Conservation (phyloP, 2,113 vertebrate genomes). For the Zingel zingel region DNA sequence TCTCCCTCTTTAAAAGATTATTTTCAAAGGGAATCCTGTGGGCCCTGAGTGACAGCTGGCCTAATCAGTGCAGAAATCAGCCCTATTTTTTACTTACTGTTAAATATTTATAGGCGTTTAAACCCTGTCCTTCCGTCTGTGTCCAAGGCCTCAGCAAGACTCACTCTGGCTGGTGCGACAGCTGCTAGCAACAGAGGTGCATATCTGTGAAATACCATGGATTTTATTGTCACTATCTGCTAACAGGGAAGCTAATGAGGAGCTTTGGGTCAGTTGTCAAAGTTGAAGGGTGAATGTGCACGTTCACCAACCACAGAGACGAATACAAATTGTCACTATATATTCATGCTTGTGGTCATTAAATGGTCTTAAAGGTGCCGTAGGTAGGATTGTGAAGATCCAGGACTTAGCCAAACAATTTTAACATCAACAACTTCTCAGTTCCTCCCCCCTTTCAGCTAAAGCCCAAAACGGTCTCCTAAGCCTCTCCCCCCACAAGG, state of each 20-base stretch:
- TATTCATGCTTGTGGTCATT: slow-evolving; percentile 1
- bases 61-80: slow-evolving; percentile 58
- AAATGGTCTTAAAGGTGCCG: neutral
- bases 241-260: slow-evolving; percentile 59
- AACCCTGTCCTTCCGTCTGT: slow-evolving; percentile 36
- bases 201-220: slow-evolving; percentile 52
- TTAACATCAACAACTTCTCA: too few relatives aligned
- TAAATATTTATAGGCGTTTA: slow-evolving; percentile 75
- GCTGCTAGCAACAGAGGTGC: slow-evolving; percentile 49
- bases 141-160: neutral
- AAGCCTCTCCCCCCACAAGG: too few relatives aligned
- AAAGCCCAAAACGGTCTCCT: too few relatives aligned
- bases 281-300: slow-evolving; percentile 18
- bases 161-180: slow-evolving; percentile 25
- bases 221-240: slow-evolving; percentile 28
- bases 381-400: too few relatives aligned
- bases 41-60: slow-evolving; percentile 60
- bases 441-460: too few relatives aligned
- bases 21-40: slow-evolving; percentile 37
- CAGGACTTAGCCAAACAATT: too few relatives aligned
- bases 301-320: slow-evolving; percentile 31
- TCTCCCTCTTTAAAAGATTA: neutral
- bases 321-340: neutral
- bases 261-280: slow-evolving; percentile 38
- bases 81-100: slow-evolving; percentile 51